phyloP scores from a whole-genome alignment of 1,140 invertebrate species.

The Cyphomyrmex costatus region DNA sequence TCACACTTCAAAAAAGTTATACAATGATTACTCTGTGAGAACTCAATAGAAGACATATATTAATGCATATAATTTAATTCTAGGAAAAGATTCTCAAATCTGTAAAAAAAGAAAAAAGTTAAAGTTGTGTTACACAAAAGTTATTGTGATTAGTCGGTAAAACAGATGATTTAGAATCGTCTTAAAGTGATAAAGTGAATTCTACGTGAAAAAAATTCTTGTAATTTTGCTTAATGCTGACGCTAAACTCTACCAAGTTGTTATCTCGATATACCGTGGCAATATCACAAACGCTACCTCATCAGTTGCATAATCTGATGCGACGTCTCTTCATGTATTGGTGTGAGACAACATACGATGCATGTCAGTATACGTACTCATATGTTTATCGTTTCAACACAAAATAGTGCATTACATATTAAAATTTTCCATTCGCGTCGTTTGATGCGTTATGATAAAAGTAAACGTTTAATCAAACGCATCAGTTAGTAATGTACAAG shows the following conservation, averaged over 20 bases:
- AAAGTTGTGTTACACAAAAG: too few relatives aligned
- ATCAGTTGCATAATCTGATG: conserved; percentile 79
- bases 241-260: conserved; percentile 11
- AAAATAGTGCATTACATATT: background rate
- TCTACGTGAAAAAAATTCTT: background rate
- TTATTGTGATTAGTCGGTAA: too few relatives aligned
- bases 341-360: conserved; percentile 16
- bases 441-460: background rate
- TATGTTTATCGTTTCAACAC: conserved; percentile 57
- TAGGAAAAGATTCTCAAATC: too few relatives aligned
- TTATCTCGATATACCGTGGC: conserved; percentile 47
- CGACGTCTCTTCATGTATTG: conserved; percentile 29
- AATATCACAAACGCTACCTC: conserved; percentile 71
- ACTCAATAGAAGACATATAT: too few relatives aligned
- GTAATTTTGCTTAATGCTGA: conserved; percentile 22
- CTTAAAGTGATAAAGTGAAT: background rate
- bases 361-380: conserved; percentile 36
- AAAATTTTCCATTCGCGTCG: background rate
- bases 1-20: too few relatives aligned
- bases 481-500: background rate
- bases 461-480: background rate
- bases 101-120: too few relatives aligned
- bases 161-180: background rate
- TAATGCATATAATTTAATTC: too few relatives aligned
- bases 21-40: too few relatives aligned